Evolutionary conservation across 2,888 invertebrate genomes (phyloP).

Genomic region (Pediacus dermestoides): DNA sequence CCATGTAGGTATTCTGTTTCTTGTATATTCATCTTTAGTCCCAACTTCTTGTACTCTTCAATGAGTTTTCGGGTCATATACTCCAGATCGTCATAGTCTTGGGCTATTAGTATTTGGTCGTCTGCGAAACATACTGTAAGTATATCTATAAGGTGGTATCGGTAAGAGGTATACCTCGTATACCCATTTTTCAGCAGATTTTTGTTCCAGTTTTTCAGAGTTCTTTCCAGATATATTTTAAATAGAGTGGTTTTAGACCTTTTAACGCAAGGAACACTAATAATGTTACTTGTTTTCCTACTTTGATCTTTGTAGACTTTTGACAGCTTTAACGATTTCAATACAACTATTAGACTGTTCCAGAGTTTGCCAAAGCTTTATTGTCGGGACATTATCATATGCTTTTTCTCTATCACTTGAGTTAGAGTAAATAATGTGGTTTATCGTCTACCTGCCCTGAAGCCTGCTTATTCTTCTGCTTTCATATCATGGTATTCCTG

Average conservation of each 20-base stretch:
- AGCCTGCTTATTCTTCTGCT: constrained; percentile 19
- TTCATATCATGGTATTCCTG: constrained; percentile 10
- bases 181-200: too few species aligned
- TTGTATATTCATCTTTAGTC: constrained; percentile 18
- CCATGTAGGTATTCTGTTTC: constrained; percentile 17
- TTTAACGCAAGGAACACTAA: too few species aligned
- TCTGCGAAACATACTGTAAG: constrained; percentile 16
- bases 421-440: constrained; percentile 9
- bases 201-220: too few species aligned
- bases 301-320: too few species aligned
- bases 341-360: constrained; percentile 3
- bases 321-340: too few species aligned
- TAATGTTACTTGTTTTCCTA: too few species aligned
- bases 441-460: constrained; percentile 14
- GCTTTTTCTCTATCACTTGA: constrained; percentile 10
- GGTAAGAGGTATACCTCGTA: too few species aligned
- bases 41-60: constrained; percentile 18
- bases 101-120: constrained; percentile 16
- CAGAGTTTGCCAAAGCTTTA: constrained; percentile 9
- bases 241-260: too few species aligned
- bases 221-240: too few species aligned
- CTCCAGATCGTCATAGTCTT: constrained; percentile 1
- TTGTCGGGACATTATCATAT: constrained; percentile 6
- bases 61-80: constrained; percentile 22
- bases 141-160: too few species aligned